phyloP scores from a whole-genome alignment of 2,888 invertebrate genomes.

The Anarsia innoxiella region DNA sequence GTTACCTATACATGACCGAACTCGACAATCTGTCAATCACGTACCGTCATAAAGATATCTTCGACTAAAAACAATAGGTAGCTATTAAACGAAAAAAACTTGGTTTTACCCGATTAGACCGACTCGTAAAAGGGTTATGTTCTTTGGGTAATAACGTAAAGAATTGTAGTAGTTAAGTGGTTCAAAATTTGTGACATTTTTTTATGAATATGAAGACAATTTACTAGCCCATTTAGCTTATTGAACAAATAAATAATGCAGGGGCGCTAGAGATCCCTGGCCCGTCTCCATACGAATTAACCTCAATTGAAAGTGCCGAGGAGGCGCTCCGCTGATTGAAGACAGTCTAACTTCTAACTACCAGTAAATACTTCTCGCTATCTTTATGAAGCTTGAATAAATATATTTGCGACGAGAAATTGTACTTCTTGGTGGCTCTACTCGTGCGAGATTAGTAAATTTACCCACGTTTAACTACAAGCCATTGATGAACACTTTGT shows the following conservation, averaged over 20 bases:
- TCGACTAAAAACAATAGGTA: too few relatives aligned
- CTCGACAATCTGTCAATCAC: slow-evolving; percentile 11
- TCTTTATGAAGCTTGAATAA: slow-evolving; percentile 44
- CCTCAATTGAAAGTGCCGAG: slow-evolving; percentile 70
- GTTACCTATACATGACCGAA: background rate
- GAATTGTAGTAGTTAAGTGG: slow-evolving; percentile 4
- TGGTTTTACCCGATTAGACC: too few relatives aligned
- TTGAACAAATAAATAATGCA: slow-evolving; percentile 67
- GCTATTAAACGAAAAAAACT: too few relatives aligned
- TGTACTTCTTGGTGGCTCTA: slow-evolving; percentile 3
- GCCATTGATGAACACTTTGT: background rate
- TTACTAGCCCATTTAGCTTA: slow-evolving; percentile 58
- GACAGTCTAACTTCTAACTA: slow-evolving; percentile 46
- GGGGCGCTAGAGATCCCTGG: slow-evolving; percentile 67
- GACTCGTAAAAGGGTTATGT: slow-evolving; percentile 3
- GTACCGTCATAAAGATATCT: slow-evolving; percentile 5
- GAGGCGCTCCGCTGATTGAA: slow-evolving; percentile 72
- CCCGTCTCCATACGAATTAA: slow-evolving; percentile 70
- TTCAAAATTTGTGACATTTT: slow-evolving; percentile 27
- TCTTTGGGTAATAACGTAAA: background rate
- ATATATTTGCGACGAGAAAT: slow-evolving; percentile 15
- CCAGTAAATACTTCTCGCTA: slow-evolving; percentile 41
- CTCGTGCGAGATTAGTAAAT: too few relatives aligned
- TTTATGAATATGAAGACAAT: slow-evolving; percentile 36
- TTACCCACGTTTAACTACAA: too few relatives aligned